phyloP scores from a whole-genome alignment of 2,113 vertebrate genomes.

The Vulpes lagopus region DNA sequence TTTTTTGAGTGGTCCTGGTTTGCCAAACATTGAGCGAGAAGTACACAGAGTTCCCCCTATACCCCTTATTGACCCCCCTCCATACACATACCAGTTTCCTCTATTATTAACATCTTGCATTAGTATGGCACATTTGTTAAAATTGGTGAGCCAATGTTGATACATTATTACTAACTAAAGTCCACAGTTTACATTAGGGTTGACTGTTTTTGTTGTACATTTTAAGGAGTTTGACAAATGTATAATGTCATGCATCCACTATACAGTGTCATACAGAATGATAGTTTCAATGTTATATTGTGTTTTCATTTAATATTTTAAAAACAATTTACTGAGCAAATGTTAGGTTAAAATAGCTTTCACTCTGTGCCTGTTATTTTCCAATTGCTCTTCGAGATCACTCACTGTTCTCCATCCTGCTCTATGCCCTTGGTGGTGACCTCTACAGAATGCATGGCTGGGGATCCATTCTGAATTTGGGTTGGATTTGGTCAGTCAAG shows the following conservation, averaged over 20 bases:
- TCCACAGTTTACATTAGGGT: neutral
- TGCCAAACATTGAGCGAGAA: neutral
- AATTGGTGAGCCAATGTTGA: neutral
- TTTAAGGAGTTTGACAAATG: neutral
- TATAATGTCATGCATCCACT: neutral
- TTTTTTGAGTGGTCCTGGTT: neutral
- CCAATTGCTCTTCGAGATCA: neutral
- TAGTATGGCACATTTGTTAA: neutral
- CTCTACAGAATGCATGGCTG: neutral
- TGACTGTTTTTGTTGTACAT: neutral
- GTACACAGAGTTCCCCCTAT: neutral
- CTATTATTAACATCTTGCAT: neutral
- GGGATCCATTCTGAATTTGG: neutral
- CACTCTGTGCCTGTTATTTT: neutral
- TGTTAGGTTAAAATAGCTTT: neutral
- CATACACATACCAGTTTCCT: neutral
- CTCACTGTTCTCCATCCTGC: neutral
- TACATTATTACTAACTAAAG: neutral
- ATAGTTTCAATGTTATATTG: neutral
- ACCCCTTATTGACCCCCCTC: accelerated
- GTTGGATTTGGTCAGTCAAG: neutral
- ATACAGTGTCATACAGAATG: neutral
- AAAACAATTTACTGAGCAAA: neutral
- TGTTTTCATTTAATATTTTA: constrained; percentile 8
- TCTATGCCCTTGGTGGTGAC: neutral